Evolutionary conservation across 2,888 invertebrate species (phyloP).

Genomic region (Melolontha melolontha): DNA sequence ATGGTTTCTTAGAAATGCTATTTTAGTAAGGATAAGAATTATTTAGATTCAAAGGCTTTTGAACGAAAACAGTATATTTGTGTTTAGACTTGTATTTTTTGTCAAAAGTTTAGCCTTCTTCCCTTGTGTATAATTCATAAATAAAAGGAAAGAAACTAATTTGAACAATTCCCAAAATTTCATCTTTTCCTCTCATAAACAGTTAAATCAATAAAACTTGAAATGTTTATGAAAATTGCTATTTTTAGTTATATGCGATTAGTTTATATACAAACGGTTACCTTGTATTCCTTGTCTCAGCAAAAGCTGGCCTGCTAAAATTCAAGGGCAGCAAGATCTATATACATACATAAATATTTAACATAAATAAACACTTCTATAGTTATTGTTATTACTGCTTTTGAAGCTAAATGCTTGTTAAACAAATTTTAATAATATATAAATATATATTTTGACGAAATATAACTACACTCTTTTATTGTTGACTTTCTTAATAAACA

Average conservation of each 20-base stretch:
- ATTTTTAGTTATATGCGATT: conserved; percentile 26
- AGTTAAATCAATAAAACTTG: conserved; percentile 26
- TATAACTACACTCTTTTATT: conserved; percentile 3
- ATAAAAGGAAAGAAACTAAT: no score
- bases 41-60: no score
- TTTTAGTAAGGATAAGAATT: no score
- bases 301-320: conserved; percentile 1
- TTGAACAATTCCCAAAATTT: conserved; percentile 14
- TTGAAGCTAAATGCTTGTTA: conserved; percentile 16
- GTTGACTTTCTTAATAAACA: conserved; percentile 6
- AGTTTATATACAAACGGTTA: conserved; percentile 8
- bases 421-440: conserved; percentile 4
- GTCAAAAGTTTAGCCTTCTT: no score
- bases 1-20: no score
- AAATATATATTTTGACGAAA: neutral
- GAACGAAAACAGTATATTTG: no score
- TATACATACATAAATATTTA: conserved; percentile 30
- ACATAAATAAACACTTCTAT: conserved; percentile 29
- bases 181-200: conserved; percentile 15
- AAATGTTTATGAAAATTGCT: conserved; percentile 30
- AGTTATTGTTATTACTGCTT: conserved; percentile 37
- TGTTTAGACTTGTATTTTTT: no score
- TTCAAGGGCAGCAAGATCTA: conserved; percentile 20
- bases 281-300: neutral
- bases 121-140: neutral